These are phyloP conservation scores for Nephrotoma guestfalica DNA, from an alignment of 2,888 invertebrate species.

Conservation along the genomic window DNA sequence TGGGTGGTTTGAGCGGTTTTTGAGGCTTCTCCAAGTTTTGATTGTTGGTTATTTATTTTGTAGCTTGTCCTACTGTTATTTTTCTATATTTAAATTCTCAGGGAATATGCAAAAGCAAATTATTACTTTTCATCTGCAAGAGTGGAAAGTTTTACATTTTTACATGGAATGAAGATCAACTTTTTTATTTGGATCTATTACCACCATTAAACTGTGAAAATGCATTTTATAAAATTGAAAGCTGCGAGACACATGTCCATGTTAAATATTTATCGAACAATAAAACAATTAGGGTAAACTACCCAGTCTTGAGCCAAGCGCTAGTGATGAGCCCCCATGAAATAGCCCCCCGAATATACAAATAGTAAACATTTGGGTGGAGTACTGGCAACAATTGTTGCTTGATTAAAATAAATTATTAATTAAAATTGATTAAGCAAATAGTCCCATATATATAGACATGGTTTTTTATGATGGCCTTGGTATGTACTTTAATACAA, in stretches of 20 bases:
- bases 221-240: background rate
- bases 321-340: too few species aligned
- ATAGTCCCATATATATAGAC: too few species aligned
- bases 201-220: background rate
- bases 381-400: too few species aligned
- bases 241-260: background rate
- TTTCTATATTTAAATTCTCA: background rate
- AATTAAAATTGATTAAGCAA: too few species aligned
- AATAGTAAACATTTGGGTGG: too few species aligned
- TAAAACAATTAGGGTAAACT: background rate
- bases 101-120: background rate
- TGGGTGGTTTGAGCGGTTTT: background rate
- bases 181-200: background rate
- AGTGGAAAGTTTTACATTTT: background rate
- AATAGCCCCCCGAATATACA: too few species aligned
- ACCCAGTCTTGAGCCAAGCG: too few species aligned
- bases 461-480: too few species aligned
- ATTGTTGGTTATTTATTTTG: background rate
- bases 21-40: background rate
- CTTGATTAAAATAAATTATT: too few species aligned
- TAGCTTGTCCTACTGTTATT: background rate
- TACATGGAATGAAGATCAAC: background rate
- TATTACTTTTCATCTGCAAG: background rate
- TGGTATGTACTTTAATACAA: too few species aligned
- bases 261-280: background rate